phyloP scores from a whole-genome alignment of 2,888 invertebrate species.

The Erynnis tages region DNA sequence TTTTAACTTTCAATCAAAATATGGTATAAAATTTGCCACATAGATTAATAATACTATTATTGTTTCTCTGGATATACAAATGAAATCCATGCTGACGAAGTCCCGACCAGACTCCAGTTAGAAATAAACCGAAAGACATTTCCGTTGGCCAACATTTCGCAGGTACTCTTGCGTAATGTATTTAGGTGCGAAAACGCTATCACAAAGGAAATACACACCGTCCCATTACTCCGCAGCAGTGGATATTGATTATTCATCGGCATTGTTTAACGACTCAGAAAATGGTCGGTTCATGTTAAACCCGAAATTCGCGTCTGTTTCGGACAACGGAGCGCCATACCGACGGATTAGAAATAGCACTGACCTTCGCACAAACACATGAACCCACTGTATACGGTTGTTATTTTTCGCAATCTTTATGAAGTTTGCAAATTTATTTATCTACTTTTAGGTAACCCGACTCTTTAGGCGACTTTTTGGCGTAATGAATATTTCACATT shows the following conservation, averaged over 20 bases:
- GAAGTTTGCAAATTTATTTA: no score
- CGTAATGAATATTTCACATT: no score
- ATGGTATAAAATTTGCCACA: no score
- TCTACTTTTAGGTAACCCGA: no score
- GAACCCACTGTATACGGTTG: slow-evolving; percentile 1
- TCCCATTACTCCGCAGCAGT: slow-evolving; percentile 25
- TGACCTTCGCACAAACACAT: slow-evolving; percentile 21
- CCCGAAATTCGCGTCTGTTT: slow-evolving; percentile 51
- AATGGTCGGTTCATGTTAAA: slow-evolving; percentile 46
- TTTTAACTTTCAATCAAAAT: no score
- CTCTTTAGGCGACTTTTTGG: no score
- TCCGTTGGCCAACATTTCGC: slow-evolving; percentile 1
- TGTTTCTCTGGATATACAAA: no score
- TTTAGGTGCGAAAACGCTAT: slow-evolving; percentile 9
- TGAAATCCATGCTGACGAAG: no score
- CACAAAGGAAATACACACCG: slow-evolving; percentile 24
- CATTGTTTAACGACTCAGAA: slow-evolving; percentile 59
- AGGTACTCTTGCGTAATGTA: slow-evolving; percentile 10
- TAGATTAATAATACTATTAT: no score
- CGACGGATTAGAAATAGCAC: slow-evolving; percentile 24
- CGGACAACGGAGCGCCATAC: slow-evolving; percentile 36
- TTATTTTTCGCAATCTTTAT: neutral
- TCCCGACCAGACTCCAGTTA: neutral
- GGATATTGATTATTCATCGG: slow-evolving; percentile 51
- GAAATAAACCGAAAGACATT: neutral